phyloP scores from a whole-genome alignment of 30 jellyfish, hydroid and myxozoan genomes.

The Calvadosia cruxmelitensis region DNA sequence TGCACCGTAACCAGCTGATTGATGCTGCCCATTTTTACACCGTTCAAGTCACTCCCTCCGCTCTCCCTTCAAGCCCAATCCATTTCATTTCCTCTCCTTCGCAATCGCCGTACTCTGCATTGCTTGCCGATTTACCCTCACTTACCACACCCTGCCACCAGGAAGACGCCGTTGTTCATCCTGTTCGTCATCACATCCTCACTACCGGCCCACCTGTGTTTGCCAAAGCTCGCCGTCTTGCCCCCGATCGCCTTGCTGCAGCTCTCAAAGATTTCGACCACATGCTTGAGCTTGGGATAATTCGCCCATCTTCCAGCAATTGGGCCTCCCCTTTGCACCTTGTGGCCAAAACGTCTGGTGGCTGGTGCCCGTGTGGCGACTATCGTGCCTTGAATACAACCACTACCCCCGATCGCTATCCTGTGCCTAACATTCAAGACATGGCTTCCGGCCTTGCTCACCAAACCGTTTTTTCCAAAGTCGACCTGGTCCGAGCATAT shows the following conservation, averaged over 20 bases:
- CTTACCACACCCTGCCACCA: slow-evolving; percentile 12
- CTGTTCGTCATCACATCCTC: slow-evolving; percentile 16
- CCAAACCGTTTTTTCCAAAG: not conserved
- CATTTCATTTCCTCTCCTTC: slow-evolving; percentile 4
- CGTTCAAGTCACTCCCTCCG: slow-evolving; percentile 7
- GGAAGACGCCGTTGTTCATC: slow-evolving; percentile 22
- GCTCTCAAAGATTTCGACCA: slow-evolving; percentile 35
- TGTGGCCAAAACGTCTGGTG: slow-evolving; percentile 30
- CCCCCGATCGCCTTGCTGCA: slow-evolving; percentile 19
- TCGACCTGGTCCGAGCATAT: not conserved
- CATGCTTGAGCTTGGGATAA: slow-evolving; percentile 46
- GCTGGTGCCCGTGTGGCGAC: slow-evolving; percentile 11
- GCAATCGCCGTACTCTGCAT: not conserved
- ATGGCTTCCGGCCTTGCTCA: slow-evolving; percentile 2
- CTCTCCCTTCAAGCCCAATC: slow-evolving; percentile 12
- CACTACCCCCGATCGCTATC: not conserved
- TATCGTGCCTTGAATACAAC: not conserved
- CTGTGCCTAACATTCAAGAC: slow-evolving; percentile 7
- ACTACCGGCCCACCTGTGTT: slow-evolving; percentile 34
- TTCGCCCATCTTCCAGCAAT: slow-evolving; percentile 19
- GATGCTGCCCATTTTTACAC: slow-evolving; percentile 10
- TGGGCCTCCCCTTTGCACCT: slow-evolving; percentile 50
- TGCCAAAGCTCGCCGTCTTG: slow-evolving; percentile 25
- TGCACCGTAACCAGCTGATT: slow-evolving; percentile 6
- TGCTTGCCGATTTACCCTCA: slow-evolving; percentile 2